Evolutionary conservation across 2,888 invertebrate genomes (phyloP).

Genomic region (Sclerodermus sp.): DNA sequence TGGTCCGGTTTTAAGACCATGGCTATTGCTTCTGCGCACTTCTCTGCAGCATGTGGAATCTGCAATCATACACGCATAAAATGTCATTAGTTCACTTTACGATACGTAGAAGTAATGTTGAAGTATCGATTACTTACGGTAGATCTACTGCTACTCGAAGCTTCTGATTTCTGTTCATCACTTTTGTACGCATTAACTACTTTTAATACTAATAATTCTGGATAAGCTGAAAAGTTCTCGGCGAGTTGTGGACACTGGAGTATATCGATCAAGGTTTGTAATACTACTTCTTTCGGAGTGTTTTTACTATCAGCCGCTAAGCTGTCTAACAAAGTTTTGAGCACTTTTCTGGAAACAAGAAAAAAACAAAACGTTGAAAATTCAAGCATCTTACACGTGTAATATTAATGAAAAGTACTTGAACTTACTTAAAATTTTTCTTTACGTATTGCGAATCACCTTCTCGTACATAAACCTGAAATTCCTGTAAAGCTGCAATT

Average conservation of each 20-base stretch:
- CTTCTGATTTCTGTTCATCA: constrained; percentile 46
- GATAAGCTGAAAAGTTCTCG: constrained; percentile 82
- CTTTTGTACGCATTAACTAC: constrained; percentile 82
- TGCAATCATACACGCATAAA: constrained; percentile 43
- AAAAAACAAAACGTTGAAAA: constrained; percentile 15
- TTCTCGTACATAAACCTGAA: constrained; percentile 50
- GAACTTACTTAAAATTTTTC: constrained; percentile 49
- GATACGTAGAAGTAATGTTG: no score
- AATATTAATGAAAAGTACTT: background rate
- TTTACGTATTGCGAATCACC: constrained; percentile 49
- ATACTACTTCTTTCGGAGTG: constrained; percentile 71
- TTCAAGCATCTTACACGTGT: no score
- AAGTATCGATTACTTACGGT: no score
- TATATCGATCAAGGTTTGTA: constrained; percentile 83
- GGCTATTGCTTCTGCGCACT: constrained; percentile 77
- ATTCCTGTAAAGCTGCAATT: constrained; percentile 47
- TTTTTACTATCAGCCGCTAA: constrained; percentile 66
- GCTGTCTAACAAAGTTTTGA: constrained; percentile 78
- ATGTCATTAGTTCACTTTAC: no score
- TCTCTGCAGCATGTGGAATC: constrained; percentile 84
- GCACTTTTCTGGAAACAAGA: constrained; percentile 53
- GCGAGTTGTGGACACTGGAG: constrained; percentile 76
- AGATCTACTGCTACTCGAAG: constrained; percentile 3
- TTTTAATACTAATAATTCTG: constrained; percentile 87
- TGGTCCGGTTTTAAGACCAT: constrained; percentile 79